These are phyloP conservation scores for Ophion obscuratus DNA, from an alignment of 2,888 invertebrate species.

Conservation along the genomic window DNA sequence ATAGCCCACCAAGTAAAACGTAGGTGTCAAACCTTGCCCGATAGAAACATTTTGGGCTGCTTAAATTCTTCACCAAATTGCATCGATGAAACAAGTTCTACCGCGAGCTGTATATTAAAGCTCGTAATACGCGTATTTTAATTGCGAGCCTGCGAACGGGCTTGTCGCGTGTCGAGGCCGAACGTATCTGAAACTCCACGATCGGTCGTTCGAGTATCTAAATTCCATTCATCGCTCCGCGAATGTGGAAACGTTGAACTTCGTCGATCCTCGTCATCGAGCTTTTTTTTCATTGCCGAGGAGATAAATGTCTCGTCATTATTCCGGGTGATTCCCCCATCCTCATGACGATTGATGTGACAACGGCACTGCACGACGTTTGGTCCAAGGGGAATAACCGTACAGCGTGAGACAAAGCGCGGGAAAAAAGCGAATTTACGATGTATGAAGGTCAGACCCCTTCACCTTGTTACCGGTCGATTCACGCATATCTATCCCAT, in stretches of 20 bases:
- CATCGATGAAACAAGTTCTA: too few species aligned
- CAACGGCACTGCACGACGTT: neutral
- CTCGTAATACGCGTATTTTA: neutral
- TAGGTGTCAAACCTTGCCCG: too few species aligned
- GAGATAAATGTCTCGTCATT: neutral
- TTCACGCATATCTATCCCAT: neutral
- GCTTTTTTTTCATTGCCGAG: neutral
- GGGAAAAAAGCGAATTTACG: neutral
- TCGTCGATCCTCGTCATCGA: neutral
- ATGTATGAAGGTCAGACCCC: neutral
- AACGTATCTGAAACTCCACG: conserved; percentile 19
- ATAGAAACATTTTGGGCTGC: too few species aligned
- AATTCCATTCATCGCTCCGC: neutral
- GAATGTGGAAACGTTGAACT: neutral
- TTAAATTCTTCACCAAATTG: too few species aligned
- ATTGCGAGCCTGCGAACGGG: neutral
- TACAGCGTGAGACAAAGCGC: neutral
- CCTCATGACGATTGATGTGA: neutral
- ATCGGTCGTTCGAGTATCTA: neutral
- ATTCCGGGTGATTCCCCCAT: conserved; percentile 7
- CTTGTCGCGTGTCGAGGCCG: neutral
- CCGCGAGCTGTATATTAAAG: too few species aligned
- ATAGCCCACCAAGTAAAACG: too few species aligned
- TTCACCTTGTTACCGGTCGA: neutral
- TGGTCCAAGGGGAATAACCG: neutral